Conservation (phyloP, 92 coral and sea anemone species). For the Porites cylindrica region DNA sequence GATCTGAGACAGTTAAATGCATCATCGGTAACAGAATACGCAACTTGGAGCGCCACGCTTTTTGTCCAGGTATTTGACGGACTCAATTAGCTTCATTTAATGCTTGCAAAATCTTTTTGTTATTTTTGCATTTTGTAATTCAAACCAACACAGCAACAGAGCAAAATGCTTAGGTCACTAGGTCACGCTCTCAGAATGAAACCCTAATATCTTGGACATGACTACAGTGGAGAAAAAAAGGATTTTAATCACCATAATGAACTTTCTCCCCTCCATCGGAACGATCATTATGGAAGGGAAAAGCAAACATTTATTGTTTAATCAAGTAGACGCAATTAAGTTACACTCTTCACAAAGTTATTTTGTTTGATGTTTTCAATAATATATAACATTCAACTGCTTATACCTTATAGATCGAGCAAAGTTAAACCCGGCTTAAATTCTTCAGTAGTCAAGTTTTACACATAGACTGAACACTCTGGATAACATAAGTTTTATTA, state of each 20-base stretch:
- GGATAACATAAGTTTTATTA: background rate
- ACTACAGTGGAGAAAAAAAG: background rate
- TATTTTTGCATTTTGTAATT: background rate
- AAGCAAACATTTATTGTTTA: constrained; percentile 13
- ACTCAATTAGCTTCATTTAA: background rate
- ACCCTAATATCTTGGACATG: too few species aligned
- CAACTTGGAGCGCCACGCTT: too few species aligned
- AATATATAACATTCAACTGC: background rate
- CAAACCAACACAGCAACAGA: background rate
- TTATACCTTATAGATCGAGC: background rate
- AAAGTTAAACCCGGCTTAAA: too few species aligned
- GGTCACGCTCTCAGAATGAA: background rate
- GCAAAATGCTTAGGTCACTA: background rate
- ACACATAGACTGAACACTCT: background rate
- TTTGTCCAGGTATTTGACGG: background rate
- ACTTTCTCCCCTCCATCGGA: background rate
- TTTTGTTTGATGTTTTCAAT: background rate
- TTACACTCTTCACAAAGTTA: background rate
- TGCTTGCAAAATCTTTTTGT: constrained; percentile 1
- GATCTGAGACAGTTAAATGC: too few species aligned
- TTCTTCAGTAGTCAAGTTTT: background rate
- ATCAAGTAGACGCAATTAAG: constrained; percentile 11
- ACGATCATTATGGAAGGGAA: background rate
- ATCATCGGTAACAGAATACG: too few species aligned
- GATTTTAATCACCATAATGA: background rate